Conservation (phyloP, 1,140 invertebrate species). For the Teleogryllus occipitalis region DNA sequence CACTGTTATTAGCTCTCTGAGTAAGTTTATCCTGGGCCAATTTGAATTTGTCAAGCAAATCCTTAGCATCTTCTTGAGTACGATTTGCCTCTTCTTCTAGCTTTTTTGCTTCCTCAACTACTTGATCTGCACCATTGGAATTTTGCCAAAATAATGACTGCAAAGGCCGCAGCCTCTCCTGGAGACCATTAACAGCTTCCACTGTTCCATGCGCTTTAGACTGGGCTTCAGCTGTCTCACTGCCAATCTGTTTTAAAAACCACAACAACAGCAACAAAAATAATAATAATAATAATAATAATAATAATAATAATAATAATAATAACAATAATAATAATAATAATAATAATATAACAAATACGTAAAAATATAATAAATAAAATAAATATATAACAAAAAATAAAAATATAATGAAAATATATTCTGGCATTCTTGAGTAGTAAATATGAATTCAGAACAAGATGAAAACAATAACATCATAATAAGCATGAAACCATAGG, state of each 20-base stretch:
- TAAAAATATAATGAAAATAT: background rate
- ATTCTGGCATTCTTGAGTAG: background rate
- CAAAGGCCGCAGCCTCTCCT: constrained; percentile 56
- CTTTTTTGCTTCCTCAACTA: constrained; percentile 43
- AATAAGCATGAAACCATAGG: too few relatives aligned
- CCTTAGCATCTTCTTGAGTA: constrained; percentile 42
- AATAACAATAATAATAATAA: background rate
- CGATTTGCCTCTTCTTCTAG: constrained; percentile 47
- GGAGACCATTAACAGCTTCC: constrained; percentile 55
- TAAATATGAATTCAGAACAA: background rate
- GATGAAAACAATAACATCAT: too few relatives aligned
- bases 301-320: background rate
- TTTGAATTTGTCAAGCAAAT: constrained; percentile 49
- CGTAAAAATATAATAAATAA: background rate
- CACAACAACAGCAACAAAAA: too few relatives aligned
- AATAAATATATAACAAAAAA: background rate
- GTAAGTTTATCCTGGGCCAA: constrained; percentile 48
- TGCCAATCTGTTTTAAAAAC: constrained; percentile 44
- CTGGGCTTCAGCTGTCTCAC: constrained; percentile 64
- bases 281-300: background rate
- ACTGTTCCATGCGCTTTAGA: constrained; percentile 63
- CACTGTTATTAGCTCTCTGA: constrained; percentile 51
- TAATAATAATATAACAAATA: background rate
- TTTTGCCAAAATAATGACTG: constrained; percentile 70
- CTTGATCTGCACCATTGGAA: constrained; percentile 51